Evolutionary conservation across 2,797 vertebrate species (phyloP), one percentile per base, ranked within the genome.

Genomic region (Molossus alvarezi): DNA sequence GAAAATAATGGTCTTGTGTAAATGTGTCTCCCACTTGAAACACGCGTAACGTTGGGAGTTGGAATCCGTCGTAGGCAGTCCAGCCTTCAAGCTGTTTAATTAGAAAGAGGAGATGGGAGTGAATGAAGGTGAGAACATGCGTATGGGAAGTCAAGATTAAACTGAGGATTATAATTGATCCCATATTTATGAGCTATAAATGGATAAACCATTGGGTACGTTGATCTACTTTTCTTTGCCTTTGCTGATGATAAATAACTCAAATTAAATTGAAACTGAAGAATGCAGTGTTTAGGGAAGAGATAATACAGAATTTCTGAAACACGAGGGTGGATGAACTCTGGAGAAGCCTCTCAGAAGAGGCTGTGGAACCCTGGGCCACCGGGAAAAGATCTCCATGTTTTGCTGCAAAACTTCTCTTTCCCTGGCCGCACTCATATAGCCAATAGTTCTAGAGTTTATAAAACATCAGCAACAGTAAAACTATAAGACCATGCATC

Each of bases 361-460:
- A 58, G 55, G 18, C 65, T n/a, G 41, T 33, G 8, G 69, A 76
- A 95, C 51, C 5, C 53, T 73, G 17, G 69, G 23, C 29, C 37
- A 3, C 37, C 84, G 58, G 94, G 84, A 94, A 92, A 67, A 45
- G 23, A 79, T 86, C 58, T 85, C 73, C 15, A 21, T 91, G 69
- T 64, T 96, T 94, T 81, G 62, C 29, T 73, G 5, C 21, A 95
- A 92, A 93, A 65, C 18, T 72, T 69, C 71, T 51, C 4, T 97
- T 97, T 94, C 73, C 82, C n/a, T 65, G 73, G 86, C 45, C 82
- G 69, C 55, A 93, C 92, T 96, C 93, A 62, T 25, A 41, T 13
- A 75, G 3, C 57, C 1, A 8, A 33, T 29, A 81, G 64, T 90
- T 94, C 88, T 75, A 77, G 94, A 62, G 77, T 95, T 83, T 91